A percentile compares a stretch with the other conserved stretches of the same genome.
Evolutionary conservation across 2,113 vertebrate genomes (phyloP).

Genomic region (Heptranchias perlo): DNA sequence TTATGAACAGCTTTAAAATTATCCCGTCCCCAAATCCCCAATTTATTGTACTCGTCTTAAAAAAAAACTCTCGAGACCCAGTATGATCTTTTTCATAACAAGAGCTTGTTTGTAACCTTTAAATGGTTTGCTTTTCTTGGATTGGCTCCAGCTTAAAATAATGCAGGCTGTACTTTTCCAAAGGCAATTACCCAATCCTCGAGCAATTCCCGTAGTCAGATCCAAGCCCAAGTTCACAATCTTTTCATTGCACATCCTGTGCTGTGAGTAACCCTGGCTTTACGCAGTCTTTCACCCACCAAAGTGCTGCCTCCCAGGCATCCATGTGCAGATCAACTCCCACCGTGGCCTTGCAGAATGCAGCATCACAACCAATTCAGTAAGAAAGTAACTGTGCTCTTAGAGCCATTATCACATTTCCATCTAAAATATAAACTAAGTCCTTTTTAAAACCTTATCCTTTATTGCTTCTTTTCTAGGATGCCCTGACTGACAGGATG

Average conservation of each 20-base stretch:
- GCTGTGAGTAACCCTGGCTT: not conserved
- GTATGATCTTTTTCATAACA: not conserved
- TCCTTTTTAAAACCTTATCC: not conserved
- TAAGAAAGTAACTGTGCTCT: not conserved
- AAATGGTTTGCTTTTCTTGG: conserved; percentile 34
- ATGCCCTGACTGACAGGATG: not conserved
- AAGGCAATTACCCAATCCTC: not conserved
- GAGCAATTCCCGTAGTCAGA: not conserved
- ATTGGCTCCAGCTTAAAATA: not conserved
- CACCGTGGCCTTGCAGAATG: not conserved
- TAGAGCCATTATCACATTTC: not conserved
- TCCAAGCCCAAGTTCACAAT: not conserved
- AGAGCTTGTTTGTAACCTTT: conserved; percentile 27
- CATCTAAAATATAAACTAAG: not conserved
- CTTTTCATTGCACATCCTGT: not conserved
- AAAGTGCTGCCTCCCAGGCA: not conserved
- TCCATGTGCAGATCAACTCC: not conserved
- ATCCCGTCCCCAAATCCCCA: not conserved
- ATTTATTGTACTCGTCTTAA: not conserved
- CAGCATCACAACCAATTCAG: not conserved
- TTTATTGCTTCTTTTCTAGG: not conserved
- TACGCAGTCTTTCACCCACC: not conserved
- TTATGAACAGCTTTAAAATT: not conserved
- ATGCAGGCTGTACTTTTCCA: conserved; percentile 29
- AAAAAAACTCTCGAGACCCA: not conserved